A percentile compares a stretch with the other conserved stretches of the same genome.
Conservation (phyloP, 2,113 vertebrate genomes). For the Lontra canadensis region DNA sequence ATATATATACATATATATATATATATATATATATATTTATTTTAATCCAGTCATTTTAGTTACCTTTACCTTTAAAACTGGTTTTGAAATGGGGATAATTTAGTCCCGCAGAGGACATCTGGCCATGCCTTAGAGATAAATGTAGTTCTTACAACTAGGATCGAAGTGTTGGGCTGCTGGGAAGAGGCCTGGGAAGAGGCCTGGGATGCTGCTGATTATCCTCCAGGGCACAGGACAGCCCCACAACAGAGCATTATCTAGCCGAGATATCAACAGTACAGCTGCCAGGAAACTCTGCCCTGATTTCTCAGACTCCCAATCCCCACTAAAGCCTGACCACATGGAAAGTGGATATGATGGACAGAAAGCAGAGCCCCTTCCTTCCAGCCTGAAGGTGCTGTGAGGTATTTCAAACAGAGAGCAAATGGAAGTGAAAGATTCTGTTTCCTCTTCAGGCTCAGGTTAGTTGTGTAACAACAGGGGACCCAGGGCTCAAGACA, state of each 20-base stretch:
- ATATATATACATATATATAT: too few species aligned
- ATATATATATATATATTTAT: too few species aligned
- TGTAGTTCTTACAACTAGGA: neutral
- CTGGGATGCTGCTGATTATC: neutral
- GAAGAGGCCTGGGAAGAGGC: neutral
- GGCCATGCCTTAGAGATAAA: neutral
- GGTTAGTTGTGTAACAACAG: neutral
- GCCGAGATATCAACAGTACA: neutral
- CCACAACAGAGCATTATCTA: neutral
- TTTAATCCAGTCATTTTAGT: neutral
- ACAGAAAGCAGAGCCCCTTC: neutral
- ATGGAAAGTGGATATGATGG: too few species aligned
- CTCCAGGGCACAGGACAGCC: neutral
- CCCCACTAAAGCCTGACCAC: too few species aligned
- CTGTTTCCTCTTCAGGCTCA: neutral
- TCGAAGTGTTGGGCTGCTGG: neutral
- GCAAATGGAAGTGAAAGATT: neutral
- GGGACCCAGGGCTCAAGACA: neutral
- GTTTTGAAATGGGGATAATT: neutral
- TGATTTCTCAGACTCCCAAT: neutral
- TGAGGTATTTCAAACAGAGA: neutral
- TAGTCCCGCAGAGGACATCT: neutral
- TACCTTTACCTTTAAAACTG: neutral
- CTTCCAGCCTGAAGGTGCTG: neutral
- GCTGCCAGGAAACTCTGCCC: neutral